phyloP scores from a whole-genome alignment of 2,797 vertebrate genomes.

The Masticophis lateralis region DNA sequence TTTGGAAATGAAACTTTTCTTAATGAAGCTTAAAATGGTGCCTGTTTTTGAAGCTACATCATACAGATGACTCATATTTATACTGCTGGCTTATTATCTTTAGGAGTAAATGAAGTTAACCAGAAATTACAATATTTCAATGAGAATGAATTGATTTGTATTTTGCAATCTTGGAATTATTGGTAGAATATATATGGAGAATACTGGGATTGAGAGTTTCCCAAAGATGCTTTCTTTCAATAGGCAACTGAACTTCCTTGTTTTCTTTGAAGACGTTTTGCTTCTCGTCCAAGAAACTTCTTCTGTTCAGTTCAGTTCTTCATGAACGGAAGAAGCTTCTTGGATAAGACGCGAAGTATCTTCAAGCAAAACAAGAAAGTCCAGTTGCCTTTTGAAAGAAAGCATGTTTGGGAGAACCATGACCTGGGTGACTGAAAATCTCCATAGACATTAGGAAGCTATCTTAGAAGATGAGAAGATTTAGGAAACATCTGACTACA shows the following conservation, averaged over 20 bases:
- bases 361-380: background rate
- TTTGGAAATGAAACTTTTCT: background rate
- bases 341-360: background rate
- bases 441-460: background rate
- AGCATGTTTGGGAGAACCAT: background rate
- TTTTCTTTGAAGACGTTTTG: background rate
- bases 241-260: background rate
- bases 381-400: background rate
- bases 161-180: background rate
- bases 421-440: background rate
- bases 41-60: background rate
- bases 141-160: too few species aligned
- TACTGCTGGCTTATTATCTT: background rate
- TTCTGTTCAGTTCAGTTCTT: background rate
- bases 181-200: background rate
- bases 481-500: background rate
- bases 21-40: background rate
- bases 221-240: background rate
- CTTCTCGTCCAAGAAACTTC: background rate
- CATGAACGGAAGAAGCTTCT: background rate
- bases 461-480: background rate
- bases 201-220: background rate
- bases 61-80: background rate
- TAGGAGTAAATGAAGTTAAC: background rate
- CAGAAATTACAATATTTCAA: background rate